phyloP scores from a whole-genome alignment of 2,888 invertebrate genomes.

The Leucophenga maculata region DNA sequence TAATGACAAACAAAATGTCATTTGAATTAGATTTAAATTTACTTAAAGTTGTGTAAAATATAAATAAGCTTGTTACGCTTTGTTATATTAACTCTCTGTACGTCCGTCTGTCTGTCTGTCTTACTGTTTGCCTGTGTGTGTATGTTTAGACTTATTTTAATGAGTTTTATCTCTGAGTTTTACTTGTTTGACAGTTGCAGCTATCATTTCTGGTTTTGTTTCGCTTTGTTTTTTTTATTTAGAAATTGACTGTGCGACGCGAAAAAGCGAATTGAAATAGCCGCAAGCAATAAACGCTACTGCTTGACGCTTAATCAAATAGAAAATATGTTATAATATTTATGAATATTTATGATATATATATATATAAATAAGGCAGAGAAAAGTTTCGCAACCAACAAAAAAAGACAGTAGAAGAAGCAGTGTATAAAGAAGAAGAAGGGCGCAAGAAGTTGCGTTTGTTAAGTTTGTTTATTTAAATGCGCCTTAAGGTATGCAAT shows the following conservation, averaged over 20 bases:
- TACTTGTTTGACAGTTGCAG: constrained; percentile 45
- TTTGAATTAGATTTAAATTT: too few relatives aligned
- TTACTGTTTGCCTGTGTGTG: too few relatives aligned
- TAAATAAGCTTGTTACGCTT: too few relatives aligned
- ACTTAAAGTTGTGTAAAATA: too few relatives aligned
- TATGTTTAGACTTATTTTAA: constrained; percentile 46
- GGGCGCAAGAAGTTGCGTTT: constrained; percentile 15
- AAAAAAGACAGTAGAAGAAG: background rate
- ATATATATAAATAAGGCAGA: too few relatives aligned
- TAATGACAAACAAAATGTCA: background rate
- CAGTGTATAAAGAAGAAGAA: background rate
- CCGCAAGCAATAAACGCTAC: background rate
- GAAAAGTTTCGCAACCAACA: constrained; percentile 50
- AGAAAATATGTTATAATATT: constrained; percentile 61
- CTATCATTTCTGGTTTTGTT: background rate
- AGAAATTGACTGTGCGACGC: background rate
- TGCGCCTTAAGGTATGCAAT: constrained; percentile 63
- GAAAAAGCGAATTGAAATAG: background rate
- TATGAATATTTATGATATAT: constrained; percentile 61
- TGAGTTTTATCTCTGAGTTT: constrained; percentile 57
- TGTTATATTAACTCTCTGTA: too few relatives aligned
- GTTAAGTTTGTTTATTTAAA: constrained; percentile 63
- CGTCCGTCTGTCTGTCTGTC: too few relatives aligned
- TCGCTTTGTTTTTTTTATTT: too few relatives aligned
- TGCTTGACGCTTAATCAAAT: constrained; percentile 54